Base-by-base conservation (phyloP, 2,797 vertebrate species). In the Pangasius sanitwongsei region DNA sequence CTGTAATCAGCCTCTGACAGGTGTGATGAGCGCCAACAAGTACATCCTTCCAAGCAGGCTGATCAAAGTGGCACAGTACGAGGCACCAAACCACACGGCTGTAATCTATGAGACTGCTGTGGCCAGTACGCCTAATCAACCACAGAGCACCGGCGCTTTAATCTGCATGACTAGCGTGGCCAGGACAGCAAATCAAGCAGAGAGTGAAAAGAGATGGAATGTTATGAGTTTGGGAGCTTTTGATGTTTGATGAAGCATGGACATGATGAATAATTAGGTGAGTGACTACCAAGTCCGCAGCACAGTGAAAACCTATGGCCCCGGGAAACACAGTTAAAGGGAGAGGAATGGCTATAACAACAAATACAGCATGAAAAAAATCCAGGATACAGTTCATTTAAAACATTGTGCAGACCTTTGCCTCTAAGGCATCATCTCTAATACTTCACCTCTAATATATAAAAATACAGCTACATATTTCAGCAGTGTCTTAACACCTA, bases 81-180 rank as follows among this genome's bases (percentile, higher is more conserved):
- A 95, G 95, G 94, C 95, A 93, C 92, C 94, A 93, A 91, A 94
- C 94, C 94, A 91, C 92, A 90, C 93, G 83, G 91, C 93, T 95
- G 94, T 96, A 96, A 97, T 96, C 96, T 96, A 94, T 94, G 77
- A 94, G 94, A 90, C 94, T 96, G 95, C 94, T 94, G 95, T 94
- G 95, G 95, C 95, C 94, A 95, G 95, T 90, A 87, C 90, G 85
- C 87, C 82, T 90, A 92, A 91, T 92, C 91, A 91, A 92, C 87
- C 91, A 89, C 90, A 91, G 92, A 91, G 87, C 86, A 67, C 61
- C 28, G 65, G 83, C 85, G 72, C 90, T 89, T 91, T 91, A 91
- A 91, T 92, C 90, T 90, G 90, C 89, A 81, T 89, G 90, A 91
- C 89, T 91, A 89, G 90, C 89, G 44, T 85, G 90, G 89, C 86